Conservation (phyloP, 1,140 invertebrate species). For the Polyergus mexicanus region DNA sequence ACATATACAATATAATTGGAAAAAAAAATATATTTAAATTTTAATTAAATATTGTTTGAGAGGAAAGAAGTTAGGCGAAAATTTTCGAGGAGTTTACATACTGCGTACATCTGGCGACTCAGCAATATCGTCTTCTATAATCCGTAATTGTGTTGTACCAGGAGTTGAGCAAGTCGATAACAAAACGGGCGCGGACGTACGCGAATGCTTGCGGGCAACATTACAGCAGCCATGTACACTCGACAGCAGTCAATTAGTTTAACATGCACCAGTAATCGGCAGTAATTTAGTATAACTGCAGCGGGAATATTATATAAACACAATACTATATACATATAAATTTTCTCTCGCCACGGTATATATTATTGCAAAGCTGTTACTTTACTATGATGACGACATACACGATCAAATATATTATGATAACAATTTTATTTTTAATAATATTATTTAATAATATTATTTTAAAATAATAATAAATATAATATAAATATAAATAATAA, state of each 20-base stretch:
- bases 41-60: background rate
- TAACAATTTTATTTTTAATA: constrained; percentile 14
- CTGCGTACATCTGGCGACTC: background rate
- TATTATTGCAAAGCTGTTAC: background rate
- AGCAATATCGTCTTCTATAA: constrained; percentile 3
- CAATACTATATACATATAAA: background rate
- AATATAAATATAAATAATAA: too few relatives aligned
- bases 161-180: constrained; percentile 43
- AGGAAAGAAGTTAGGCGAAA: background rate
- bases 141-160: constrained; percentile 13
- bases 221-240: constrained; percentile 28
- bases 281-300: background rate
- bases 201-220: constrained; percentile 18
- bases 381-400: background rate
- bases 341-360: background rate
- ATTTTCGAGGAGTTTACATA: background rate
- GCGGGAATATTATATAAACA: background rate
- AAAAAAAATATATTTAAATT: background rate
- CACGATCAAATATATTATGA: background rate
- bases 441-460: background rate
- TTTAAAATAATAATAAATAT: background rate
- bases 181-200: constrained; percentile 29
- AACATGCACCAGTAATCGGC: constrained; percentile 16
- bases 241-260: constrained; percentile 43
- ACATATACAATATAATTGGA: background rate